Evolutionary conservation across 2,888 invertebrate genomes (phyloP).

Genomic region (Eupeodes latifasciatus): DNA sequence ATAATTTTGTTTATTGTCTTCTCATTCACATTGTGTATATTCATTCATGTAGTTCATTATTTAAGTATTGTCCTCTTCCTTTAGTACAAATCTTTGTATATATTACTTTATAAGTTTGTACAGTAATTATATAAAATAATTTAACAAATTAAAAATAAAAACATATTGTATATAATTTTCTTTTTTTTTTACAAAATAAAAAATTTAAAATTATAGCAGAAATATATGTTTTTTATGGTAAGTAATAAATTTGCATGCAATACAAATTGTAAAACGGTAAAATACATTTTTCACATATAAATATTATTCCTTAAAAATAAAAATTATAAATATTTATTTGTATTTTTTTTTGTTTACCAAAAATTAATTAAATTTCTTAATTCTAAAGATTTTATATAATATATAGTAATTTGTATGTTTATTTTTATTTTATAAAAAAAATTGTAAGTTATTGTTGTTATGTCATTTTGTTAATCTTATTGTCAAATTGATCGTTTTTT

Average conservation of each 20-base stretch:
- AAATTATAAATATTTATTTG: background rate
- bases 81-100: slow-evolving; percentile 8
- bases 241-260: slow-evolving; percentile 29
- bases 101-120: slow-evolving; percentile 19
- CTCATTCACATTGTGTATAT: background rate
- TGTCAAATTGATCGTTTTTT: slow-evolving; percentile 44
- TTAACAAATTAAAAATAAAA: background rate
- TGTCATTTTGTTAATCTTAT: slow-evolving; percentile 47
- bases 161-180: background rate
- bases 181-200: background rate
- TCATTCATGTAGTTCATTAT: background rate
- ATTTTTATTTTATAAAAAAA: slow-evolving; percentile 47
- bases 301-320: background rate
- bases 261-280: background rate
- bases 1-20: slow-evolving; percentile 16
- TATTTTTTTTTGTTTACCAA: background rate
- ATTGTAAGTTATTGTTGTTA: slow-evolving; percentile 59
- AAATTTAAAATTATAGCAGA: background rate
- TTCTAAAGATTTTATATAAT: slow-evolving; percentile 15
- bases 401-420: background rate
- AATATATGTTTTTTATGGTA: background rate
- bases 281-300: slow-evolving; percentile 15
- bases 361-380: slow-evolving; percentile 20
- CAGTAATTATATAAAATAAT: background rate
- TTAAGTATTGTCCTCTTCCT: slow-evolving; percentile 6